Base-by-base conservation (phyloP, 2,888 invertebrate genomes). In the Pachycephus smyrnensis region DNA sequence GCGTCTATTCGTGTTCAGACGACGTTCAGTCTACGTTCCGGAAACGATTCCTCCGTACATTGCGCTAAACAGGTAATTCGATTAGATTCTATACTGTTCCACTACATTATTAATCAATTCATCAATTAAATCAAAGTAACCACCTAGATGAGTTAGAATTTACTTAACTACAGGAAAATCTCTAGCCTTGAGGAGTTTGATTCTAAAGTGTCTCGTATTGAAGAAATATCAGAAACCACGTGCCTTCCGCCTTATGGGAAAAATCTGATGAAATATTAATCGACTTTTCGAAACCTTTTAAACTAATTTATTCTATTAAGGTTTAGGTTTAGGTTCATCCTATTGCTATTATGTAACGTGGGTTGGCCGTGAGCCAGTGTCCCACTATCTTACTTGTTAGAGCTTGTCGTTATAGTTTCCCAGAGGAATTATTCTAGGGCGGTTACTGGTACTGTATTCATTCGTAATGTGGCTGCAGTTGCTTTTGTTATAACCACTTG, bases 1-100 rank as follows among this genome's bases (percentile, higher is more conserved):
- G 76, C 79, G 76, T 82, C 81, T 87, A 85, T 88, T 88, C 86
- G 82, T 84, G 81, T 84, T 83, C 83, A 81, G 80, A 79, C 86
- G 69, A 80, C 83, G 80, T 84, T 81, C 84, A 82, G 82, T 83
- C 81, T 81, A 80, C 83, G 80, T 77, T 77, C 80, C 80, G 76
- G 73, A 77, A 74, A 75, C 69, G 76, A 76, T 82, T 83, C 79
- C 80, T 77, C 76, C 78, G 82, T 82, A 82, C 77, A 83, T 80
- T 79, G 80, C 78, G 79, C 80, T 79, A 80, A 77, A 76, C 79
- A 81, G 55, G 55, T 55, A 55, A 55, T 55, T 55, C 3, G 9
- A 6, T 55, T 23, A 23, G 1, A 55, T 23, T 55, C 23, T 55
- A 9, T 0, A 55, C 23, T 55, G 6, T 23, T 55, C 23, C 6